Conservation (phyloP, 2,888 invertebrate genomes). For the Chouioia cunea region DNA sequence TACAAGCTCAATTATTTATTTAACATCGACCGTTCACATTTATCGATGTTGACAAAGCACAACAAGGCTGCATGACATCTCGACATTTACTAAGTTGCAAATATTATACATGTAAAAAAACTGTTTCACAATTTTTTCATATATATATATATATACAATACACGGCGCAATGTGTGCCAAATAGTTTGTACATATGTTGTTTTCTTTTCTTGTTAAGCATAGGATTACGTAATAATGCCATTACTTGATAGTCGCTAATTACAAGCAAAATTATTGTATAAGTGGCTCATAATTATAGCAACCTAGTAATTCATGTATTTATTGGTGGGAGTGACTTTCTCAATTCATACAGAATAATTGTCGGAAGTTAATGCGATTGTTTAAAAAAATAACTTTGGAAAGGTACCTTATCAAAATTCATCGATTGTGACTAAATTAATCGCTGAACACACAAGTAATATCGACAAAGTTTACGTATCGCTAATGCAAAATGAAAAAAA, state of each 20-base stretch:
- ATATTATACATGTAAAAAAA: slow-evolving; percentile 43
- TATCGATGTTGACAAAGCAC: slow-evolving; percentile 35
- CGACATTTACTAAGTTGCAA: slow-evolving; percentile 39
- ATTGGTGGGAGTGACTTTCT: slow-evolving; percentile 22
- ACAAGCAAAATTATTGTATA: slow-evolving; percentile 40
- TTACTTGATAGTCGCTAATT: slow-evolving; percentile 35
- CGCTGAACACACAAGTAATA: slow-evolving; percentile 43
- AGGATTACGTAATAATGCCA: slow-evolving; percentile 34
- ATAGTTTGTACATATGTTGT: slow-evolving; percentile 53
- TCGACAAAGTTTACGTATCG: slow-evolving; percentile 17
- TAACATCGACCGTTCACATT: slow-evolving; percentile 14
- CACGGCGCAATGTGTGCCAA: slow-evolving; percentile 45
- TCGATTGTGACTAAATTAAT: slow-evolving; percentile 39
- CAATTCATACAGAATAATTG: slow-evolving; percentile 33
- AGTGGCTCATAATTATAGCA: slow-evolving; percentile 22
- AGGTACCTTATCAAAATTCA: slow-evolving; percentile 31
- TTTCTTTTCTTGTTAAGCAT: slow-evolving; percentile 38
- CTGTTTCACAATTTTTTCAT: slow-evolving; percentile 36
- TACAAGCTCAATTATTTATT: slow-evolving; percentile 37
- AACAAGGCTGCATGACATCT: slow-evolving; percentile 31
- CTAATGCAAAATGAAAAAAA: slow-evolving; percentile 19
- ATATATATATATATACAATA: slow-evolving; percentile 38
- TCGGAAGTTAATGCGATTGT: too few species aligned
- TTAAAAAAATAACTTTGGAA: slow-evolving; percentile 42
- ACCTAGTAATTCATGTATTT: slow-evolving; percentile 25